Evolutionary conservation across 2,888 invertebrate species (phyloP).

Genomic region (Scelioninae gen. 1): DNA sequence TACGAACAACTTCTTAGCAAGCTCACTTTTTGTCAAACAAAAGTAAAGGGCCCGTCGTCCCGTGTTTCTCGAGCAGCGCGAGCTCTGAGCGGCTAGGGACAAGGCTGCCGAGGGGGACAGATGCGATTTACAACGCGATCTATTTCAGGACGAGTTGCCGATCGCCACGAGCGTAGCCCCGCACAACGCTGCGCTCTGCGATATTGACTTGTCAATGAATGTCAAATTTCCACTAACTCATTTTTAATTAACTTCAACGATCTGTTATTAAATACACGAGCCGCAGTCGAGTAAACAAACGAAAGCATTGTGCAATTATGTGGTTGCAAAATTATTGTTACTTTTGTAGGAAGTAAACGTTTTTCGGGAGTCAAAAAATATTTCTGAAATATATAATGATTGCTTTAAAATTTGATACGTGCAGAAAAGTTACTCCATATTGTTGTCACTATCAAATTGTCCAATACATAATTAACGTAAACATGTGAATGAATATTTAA

Average conservation of each 20-base stretch:
- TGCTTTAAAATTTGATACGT: too few species aligned
- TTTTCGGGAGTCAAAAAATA: too few species aligned
- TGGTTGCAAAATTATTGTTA: too few species aligned
- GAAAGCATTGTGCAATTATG: too few species aligned
- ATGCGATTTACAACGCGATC: conserved; percentile 77
- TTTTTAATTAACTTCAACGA: conserved; percentile 23
- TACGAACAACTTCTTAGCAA: conserved; percentile 70
- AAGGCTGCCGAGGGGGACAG: conserved; percentile 73
- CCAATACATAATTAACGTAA: too few species aligned
- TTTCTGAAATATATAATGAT: too few species aligned
- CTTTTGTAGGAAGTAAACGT: too few species aligned
- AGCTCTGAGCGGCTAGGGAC: conserved; percentile 58
- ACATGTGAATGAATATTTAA: too few species aligned
- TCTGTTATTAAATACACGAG: background rate
- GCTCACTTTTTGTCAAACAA: conserved; percentile 70
- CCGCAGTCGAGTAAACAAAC: too few species aligned
- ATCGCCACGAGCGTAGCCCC: conserved; percentile 71
- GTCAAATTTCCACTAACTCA: conserved; percentile 49
- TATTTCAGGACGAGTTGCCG: conserved; percentile 69
- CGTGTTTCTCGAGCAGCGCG: conserved; percentile 55
- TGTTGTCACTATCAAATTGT: too few species aligned
- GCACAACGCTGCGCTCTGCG: conserved; percentile 70
- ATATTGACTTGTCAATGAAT: conserved; percentile 60
- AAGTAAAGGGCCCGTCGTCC: conserved; percentile 65
- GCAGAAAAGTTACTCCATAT: too few species aligned